A percentile compares a stretch with the other conserved stretches of the same genome.
These are phyloP conservation scores for Syrrhaptes paradoxus DNA, from an alignment of 2,113 vertebrate genomes.

Conservation along the genomic window DNA sequence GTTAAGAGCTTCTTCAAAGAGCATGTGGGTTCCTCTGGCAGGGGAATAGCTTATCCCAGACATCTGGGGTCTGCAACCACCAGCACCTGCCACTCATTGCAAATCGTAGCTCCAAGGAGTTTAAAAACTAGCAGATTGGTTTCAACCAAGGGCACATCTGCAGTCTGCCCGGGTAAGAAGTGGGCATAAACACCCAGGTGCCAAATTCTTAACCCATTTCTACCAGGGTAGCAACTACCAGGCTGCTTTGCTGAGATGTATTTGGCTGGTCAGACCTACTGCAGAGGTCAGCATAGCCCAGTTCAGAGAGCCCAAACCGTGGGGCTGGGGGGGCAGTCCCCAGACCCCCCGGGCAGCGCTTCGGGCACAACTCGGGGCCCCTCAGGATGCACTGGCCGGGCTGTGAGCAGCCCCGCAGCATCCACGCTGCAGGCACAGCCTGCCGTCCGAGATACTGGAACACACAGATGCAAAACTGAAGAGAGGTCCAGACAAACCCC, in stretches of 20 bases:
- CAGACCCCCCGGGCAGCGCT: neutral
- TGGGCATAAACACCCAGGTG: neutral
- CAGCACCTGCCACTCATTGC: constrained; percentile 18
- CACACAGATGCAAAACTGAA: neutral
- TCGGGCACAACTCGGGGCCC: neutral
- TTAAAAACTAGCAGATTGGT: constrained; percentile 37
- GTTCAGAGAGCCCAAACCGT: neutral
- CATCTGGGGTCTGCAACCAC: neutral
- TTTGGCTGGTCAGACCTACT: neutral
- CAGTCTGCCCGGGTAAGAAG: constrained; percentile 27
- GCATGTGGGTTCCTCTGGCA: neutral
- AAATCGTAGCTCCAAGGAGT: constrained; percentile 10
- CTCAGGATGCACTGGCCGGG: rapidly evolving
- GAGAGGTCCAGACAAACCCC: neutral
- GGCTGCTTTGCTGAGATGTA: neutral
- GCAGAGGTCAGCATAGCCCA: neutral
- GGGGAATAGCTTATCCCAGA: constrained; percentile 28
- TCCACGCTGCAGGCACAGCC: neutral
- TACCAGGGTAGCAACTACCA: neutral
- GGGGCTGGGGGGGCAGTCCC: neutral
- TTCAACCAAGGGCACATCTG: constrained; percentile 41
- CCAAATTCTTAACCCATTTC: constrained; percentile 23
- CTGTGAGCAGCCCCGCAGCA: neutral
- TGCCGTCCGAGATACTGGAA: neutral
- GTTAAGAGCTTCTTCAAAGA: constrained; percentile 7